Base-by-base conservation (phyloP, 2,888 invertebrate genomes). In the Stratiomys singularior region DNA sequence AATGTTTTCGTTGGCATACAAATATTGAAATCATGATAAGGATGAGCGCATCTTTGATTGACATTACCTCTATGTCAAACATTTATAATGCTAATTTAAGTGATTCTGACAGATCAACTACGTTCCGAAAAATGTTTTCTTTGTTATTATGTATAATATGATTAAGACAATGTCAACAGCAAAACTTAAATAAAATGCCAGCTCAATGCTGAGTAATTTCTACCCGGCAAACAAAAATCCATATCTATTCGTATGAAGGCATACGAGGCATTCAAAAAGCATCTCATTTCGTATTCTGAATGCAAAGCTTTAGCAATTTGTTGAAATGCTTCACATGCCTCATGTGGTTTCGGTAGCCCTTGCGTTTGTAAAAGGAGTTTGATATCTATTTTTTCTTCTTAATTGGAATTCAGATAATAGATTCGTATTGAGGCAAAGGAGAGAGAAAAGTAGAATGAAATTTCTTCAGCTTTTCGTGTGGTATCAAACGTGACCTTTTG, bases 231-330 rank as follows among this genome's bases (percentile, higher is more conserved):
- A 52, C 18, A 52, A 52, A 52, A 52, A 52, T 52, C 52, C 52
- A 9, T 37, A 37, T 37, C 5, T 37, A 37, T 9, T 37, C 37
- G 37, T 9, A 37, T 5, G 9, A 37, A 9, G 9, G 9, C 37
- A 37, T 37, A 37, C 5, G 15, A 52, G 15, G 18, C 52, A 52
- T 52, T 52, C 52, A 13, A 52, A 71, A 71, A 52, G 27, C 52
- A 37, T 37, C 37, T 74, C 30, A 74, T 74, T 74, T n/a, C 1
- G 72, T 74, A 74, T 74, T 74, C 72, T 15, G 15, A 58, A 56
- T 52, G 52, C 37, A 74, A 18, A 28, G 37, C 30, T 58, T 23
- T 2, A 28, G 58, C 72, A 74, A 58, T 74, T 74, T 58, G 72
- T 58, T 74, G 58, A 21, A 74, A 74, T 74, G 72, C 56, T 21